Conservation (phyloP, 2,797 vertebrate species). For the Galagoides demidoff region DNA sequence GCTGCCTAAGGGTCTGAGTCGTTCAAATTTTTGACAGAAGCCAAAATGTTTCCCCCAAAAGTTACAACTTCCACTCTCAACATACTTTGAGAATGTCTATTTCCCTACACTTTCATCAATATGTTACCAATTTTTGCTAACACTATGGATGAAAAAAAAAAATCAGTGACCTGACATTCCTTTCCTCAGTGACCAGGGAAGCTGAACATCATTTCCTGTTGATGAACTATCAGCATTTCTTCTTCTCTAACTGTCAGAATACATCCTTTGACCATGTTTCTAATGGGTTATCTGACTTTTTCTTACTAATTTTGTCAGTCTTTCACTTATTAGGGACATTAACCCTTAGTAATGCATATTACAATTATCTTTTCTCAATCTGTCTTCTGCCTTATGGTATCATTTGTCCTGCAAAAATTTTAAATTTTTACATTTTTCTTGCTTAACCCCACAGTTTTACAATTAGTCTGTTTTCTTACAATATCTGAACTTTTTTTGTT, state of each 20-base stretch:
- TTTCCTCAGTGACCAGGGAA: background rate
- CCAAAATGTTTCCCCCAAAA: background rate
- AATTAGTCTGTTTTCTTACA: background rate
- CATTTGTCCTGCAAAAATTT: background rate
- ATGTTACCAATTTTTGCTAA: background rate
- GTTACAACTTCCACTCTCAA: background rate
- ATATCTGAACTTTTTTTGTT: constrained; percentile 1
- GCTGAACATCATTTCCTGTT: fast-evolving
- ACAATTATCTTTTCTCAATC: background rate
- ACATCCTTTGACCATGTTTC: background rate
- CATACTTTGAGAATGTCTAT: background rate
- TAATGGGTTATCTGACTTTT: background rate
- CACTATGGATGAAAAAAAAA: too few relatives aligned
- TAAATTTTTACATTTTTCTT: constrained; percentile 17
- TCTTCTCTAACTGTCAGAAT: background rate
- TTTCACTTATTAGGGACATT: background rate
- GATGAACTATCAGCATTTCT: fast-evolving
- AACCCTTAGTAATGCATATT: background rate
- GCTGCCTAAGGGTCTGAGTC: background rate
- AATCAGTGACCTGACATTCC: fast-evolving
- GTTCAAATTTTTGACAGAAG: background rate
- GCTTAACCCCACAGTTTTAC: background rate
- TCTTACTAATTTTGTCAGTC: background rate
- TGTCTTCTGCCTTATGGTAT: background rate
- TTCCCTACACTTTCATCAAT: background rate